Conservation (phyloP, 2,797 vertebrate species). For the Taeniopygia guttata region DNA sequence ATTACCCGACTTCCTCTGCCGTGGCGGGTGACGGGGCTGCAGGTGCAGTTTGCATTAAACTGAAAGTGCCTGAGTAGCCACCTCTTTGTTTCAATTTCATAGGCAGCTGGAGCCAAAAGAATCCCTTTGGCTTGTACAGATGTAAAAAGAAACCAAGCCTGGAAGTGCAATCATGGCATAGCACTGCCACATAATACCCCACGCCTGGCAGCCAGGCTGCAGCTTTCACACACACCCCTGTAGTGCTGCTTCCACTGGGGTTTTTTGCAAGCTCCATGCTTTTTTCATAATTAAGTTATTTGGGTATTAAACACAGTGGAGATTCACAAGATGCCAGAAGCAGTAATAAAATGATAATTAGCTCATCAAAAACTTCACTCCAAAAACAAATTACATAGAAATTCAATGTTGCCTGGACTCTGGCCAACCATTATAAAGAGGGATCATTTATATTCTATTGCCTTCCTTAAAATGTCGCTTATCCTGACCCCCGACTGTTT, state of each 20-base stretch:
- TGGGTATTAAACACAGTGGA: slow-evolving; percentile 62
- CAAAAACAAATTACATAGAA: slow-evolving; percentile 68
- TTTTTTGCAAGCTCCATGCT: neutral
- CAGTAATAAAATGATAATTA: slow-evolving; percentile 74
- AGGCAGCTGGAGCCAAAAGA: slow-evolving; percentile 19
- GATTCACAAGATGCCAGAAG: slow-evolving; percentile 67
- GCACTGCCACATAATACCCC: neutral
- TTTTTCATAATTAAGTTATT: slow-evolving; percentile 69
- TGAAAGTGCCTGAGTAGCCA: neutral
- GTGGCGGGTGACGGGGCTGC: neutral
- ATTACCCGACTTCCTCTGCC: neutral
- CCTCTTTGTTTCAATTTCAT: slow-evolving; percentile 37
- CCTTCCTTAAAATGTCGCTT: slow-evolving; percentile 57
- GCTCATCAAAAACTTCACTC: slow-evolving; percentile 72
- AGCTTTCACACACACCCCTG: neutral
- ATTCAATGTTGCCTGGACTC: slow-evolving; percentile 61
- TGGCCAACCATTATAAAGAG: slow-evolving; percentile 65
- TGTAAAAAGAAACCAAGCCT: slow-evolving; percentile 24
- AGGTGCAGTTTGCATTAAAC: neutral
- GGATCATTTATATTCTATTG: slow-evolving; percentile 64
- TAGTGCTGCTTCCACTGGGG: neutral
- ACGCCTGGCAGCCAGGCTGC: neutral
- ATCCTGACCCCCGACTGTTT: slow-evolving; percentile 51
- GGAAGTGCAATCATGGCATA: neutral
- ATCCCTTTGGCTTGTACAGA: neutral